phyloP scores from a whole-genome alignment of 2,888 invertebrate genomes.

The Andrena bicolor region DNA sequence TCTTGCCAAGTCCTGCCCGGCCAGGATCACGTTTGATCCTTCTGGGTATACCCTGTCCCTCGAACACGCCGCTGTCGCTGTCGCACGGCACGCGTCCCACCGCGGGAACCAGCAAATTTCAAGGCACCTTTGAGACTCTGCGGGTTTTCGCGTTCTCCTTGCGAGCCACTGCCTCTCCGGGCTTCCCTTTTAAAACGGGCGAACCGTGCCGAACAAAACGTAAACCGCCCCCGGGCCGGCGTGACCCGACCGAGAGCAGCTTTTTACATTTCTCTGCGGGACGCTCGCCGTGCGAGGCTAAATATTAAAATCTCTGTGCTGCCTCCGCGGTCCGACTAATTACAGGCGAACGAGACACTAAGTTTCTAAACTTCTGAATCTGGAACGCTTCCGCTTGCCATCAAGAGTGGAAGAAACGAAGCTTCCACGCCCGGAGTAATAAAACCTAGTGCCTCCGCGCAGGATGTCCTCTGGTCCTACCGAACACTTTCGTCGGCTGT shows the following conservation, averaged over 20 bases:
- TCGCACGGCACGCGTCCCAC: conserved; percentile 46
- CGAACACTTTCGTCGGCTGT: conserved; percentile 2
- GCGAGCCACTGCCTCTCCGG: background rate
- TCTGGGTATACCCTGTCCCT: conserved; percentile 70
- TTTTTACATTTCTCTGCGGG: background rate
- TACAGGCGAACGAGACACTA: conserved; percentile 7
- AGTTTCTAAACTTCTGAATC: too few relatives aligned
- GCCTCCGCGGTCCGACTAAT: conserved; percentile 32
- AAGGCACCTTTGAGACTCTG: background rate
- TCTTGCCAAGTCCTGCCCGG: conserved; percentile 70
- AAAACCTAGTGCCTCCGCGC: too few relatives aligned
- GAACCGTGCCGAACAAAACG: conserved; percentile 19
- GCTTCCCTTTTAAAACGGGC: background rate
- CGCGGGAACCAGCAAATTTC: conserved; percentile 26
- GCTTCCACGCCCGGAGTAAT: too few relatives aligned
- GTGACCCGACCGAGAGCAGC: background rate
- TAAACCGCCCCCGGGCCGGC: conserved; percentile 17
- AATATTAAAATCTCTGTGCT: conserved; percentile 49
- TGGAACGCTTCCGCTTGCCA: too few relatives aligned
- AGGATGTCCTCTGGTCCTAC: background rate
- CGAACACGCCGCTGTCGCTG: conserved; percentile 49
- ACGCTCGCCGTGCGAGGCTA: background rate
- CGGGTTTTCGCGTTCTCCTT: background rate
- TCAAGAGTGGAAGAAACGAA: background rate
- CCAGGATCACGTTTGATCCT: conserved; percentile 80